phyloP scores from a whole-genome alignment of 2,888 invertebrate genomes.

The Synanthedon andrenaeformis region DNA sequence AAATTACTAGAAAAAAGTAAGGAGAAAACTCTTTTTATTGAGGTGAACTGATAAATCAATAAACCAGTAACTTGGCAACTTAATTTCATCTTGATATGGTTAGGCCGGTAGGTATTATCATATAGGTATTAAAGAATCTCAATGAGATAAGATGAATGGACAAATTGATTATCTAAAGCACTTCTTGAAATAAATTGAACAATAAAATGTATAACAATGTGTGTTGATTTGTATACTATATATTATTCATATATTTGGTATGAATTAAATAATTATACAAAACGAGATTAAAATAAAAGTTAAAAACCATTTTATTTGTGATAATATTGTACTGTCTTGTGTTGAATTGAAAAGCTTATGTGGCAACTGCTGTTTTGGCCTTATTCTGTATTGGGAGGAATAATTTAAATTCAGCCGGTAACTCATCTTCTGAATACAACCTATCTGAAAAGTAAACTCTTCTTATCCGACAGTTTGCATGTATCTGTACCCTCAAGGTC shows the following conservation, averaged over 20 bases:
- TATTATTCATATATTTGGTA: not conserved
- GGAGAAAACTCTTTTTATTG: no score
- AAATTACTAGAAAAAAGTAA: no score
- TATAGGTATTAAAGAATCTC: no score
- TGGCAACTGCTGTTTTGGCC: constrained; percentile 66
- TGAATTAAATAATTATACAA: not conserved
- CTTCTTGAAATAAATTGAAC: no score
- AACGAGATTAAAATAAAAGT: constrained; percentile 36
- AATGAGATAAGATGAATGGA: no score
- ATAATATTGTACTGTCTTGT: not conserved
- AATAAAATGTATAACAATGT: no score
- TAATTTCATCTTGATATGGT: no score
- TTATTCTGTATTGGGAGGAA: constrained; percentile 93
- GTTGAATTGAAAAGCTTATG: constrained; percentile 25
- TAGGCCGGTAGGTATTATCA: no score
- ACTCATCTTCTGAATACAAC: constrained; percentile 92
- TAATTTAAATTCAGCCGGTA: constrained; percentile 95
- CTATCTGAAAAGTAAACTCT: constrained; percentile 92
- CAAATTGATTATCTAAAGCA: no score
- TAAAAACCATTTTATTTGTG: constrained; percentile 43
- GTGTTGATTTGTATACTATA: not conserved
- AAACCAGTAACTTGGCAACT: no score
- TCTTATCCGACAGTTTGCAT: constrained; percentile 94
- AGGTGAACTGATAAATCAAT: no score
- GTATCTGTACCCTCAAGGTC: constrained; percentile 90